Base-by-base conservation (phyloP, 2,797 vertebrate genomes). In the Aldrovandia affinis region DNA sequence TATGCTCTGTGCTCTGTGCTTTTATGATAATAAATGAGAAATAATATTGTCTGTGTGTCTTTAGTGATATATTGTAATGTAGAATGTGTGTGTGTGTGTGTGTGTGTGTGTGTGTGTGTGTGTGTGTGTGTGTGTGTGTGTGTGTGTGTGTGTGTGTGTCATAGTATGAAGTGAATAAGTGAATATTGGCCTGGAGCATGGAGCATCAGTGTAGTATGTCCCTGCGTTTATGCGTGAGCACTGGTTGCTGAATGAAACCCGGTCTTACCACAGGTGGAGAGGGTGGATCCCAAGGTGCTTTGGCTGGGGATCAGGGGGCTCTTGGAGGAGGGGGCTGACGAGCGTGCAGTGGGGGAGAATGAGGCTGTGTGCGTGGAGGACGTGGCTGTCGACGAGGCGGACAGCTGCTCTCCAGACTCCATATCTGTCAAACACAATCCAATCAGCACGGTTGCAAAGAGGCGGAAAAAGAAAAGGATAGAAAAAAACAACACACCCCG, bases 351-450 rank as follows among this genome's bases (percentile, higher is more conserved):
- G 36, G 73, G 42, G 15, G 73, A 77, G 73, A 44, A 47, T 18
- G 73, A 22, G 73, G 93, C 63, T 15, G 94, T 92, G 52, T 95
- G 93, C 0, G 93, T 91, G 78, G 92, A 85, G 83, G 92, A 89
- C 88, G 92, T 82, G 75, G 91, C 81, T 82, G 94, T 92, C 59
- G 95, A 94, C 86, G 86, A 89, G 2, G 94, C 90, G 0, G 94
- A 91, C 92, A 96, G 90, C 89, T 94, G 88, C 91, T 96, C 96
- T 90, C 95, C 95, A 91, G 96, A 96, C 93, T 96, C 96, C 96
- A 96, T 96, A 89, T 91, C 96, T 96, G 14, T 33, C 50, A 77
- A 83, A 59, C 10, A 77, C 70, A 77, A 83, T 36, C 44, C 36
- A 75, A 81, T 77, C 79, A 81, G 55, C 39, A 75, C 42, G 0